Evolutionary conservation across 2,888 invertebrate species (phyloP), one percentile per base, ranked within the genome.

Genomic region (Drosophila stalkeri): DNA sequence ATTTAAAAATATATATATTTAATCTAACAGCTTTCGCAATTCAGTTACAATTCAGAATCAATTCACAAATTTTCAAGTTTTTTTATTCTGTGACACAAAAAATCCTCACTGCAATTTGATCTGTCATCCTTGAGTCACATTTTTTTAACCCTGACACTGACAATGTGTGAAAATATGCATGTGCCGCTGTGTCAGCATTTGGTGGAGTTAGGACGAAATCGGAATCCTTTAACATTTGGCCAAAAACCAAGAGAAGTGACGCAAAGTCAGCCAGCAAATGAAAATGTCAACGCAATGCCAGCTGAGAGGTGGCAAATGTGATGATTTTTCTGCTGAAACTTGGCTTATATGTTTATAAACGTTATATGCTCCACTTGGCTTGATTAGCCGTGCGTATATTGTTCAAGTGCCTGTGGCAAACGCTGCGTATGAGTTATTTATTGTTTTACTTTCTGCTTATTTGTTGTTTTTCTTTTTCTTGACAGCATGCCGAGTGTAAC

Each of bases 351-450:
- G 59, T 47, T 33, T 47, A 47, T 64, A 80, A 80, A 80, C 72
- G 65, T 64, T 84, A 62, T 76, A 57, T 74, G 73, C 78, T 72
- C 57, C 71, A 87, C 74, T 86, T 86, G 76, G 52, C 59, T 59
- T 60, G 62, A 87, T 82, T 80, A 65, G 70, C 69, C 54, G 31
- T 52, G 77, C 71, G 52, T 68, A 71, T 64, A 75, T 59, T 59
- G 56, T 52, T 77, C 57, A 77, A 82, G 64, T 75, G 73, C 47
- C 66, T 18, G 54, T 54, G 76, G 65, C 72, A 60, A 51, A 81
- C 47, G 65, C 79, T 83, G 86, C 83, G 76, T 77, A 80, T 82
- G 81, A 88, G 83, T 68, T 79, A 88, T 86, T 80, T 84, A 78
- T 80, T 65, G 46, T 67, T 23, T 27, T 23, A 1, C 16, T 56